Conservation (phyloP, 2,888 invertebrate species). For the Aphrophora alni region DNA sequence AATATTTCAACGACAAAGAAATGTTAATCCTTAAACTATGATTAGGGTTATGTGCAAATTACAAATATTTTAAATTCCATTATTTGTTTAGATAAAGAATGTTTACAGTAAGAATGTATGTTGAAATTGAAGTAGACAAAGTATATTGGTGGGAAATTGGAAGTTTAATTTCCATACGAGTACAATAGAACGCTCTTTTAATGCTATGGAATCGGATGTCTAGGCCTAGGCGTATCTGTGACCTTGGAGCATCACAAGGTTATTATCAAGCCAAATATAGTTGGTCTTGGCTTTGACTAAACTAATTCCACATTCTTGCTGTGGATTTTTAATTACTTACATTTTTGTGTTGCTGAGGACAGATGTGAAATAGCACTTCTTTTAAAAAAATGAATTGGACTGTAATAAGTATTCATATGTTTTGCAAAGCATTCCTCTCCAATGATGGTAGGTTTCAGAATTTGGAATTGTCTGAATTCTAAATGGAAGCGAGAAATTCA, state of each 20-base stretch:
- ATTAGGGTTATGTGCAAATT: too few relatives aligned
- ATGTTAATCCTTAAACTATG: too few relatives aligned
- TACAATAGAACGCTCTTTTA: neutral
- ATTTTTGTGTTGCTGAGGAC: neutral
- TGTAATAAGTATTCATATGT: neutral
- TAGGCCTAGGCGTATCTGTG: neutral
- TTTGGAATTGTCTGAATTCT: too few relatives aligned
- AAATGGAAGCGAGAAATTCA: too few relatives aligned
- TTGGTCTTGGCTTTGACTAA: neutral
- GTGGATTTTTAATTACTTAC: neutral
- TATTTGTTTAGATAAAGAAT: too few relatives aligned
- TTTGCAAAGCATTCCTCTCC: neutral
- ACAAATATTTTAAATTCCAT: too few relatives aligned
- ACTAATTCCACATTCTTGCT: neutral
- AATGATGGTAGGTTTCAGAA: too few relatives aligned
- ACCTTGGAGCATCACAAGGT: neutral
- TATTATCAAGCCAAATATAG: neutral
- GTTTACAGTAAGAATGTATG: too few relatives aligned
- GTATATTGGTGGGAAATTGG: too few relatives aligned
- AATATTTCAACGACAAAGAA: too few relatives aligned
- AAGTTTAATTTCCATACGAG: neutral
- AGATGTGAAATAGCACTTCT: neutral
- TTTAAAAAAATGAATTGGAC: neutral
- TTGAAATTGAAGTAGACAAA: too few relatives aligned
- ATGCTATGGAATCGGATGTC: neutral